phyloP scores from a whole-genome alignment of 23 tunicate genomes.

The Styela clava region DNA sequence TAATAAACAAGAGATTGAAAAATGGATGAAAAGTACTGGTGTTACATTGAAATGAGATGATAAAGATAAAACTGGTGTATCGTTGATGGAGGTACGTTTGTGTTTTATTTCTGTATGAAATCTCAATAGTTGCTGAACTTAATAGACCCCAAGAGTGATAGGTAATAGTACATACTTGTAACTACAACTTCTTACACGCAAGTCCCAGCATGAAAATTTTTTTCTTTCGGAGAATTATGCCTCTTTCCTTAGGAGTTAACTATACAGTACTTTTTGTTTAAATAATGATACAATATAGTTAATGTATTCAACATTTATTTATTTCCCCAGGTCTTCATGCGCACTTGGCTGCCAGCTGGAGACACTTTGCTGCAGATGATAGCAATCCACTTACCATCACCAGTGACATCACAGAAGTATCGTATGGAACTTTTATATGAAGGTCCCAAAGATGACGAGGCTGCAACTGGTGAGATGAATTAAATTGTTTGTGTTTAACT shows the following conservation, averaged over 20 bases:
- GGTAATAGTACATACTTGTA: too few species aligned
- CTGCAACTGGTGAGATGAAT: slow-evolving; percentile 62
- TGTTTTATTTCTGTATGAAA: too few species aligned
- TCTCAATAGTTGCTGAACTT: too few species aligned
- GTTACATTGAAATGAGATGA: slow-evolving; percentile 88
- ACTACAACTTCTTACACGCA: too few species aligned
- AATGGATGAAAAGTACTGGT: slow-evolving; percentile 52
- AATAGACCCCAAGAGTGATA: too few species aligned
- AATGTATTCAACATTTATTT: too few species aligned
- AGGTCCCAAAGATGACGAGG: slow-evolving; percentile 91
- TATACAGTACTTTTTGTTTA: too few species aligned
- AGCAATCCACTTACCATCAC: slow-evolving; percentile 97
- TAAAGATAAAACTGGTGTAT: slow-evolving; percentile 65
- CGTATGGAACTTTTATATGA: slow-evolving; percentile 89
- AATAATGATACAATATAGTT: too few species aligned
- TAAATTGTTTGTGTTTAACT: too few species aligned
- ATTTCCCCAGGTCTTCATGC: slow-evolving; percentile 88
- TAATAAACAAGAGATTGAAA: slow-evolving; percentile 40
- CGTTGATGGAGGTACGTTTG: slow-evolving; percentile 56
- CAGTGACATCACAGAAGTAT: slow-evolving; percentile 91
- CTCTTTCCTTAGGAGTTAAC: too few species aligned
- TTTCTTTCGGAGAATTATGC: too few species aligned
- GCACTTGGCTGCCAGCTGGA: slow-evolving; percentile 99
- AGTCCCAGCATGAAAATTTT: too few species aligned
- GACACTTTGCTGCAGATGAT: slow-evolving; percentile 98